phyloP scores from a whole-genome alignment of 1,140 invertebrate species.

The Zaprionus inermis region DNA sequence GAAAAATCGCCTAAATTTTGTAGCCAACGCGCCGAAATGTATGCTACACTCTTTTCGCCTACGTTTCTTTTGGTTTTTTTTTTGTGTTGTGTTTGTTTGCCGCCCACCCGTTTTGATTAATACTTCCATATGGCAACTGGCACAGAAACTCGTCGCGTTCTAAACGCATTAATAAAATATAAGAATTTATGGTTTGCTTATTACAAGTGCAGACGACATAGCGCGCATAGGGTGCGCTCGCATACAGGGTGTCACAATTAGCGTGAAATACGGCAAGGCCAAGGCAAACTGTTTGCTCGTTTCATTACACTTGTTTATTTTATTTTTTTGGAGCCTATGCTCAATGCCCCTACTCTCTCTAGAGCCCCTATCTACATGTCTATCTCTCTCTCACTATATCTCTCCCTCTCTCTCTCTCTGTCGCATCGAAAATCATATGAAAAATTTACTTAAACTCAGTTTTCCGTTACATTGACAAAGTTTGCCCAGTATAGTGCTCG shows the following conservation, averaged over 20 bases:
- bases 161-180: conserved; percentile 79
- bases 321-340: background rate
- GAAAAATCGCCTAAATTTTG: conserved; percentile 79
- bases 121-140: conserved; percentile 75
- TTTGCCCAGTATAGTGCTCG: conserved; percentile 63
- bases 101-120: conserved; percentile 58
- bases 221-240: background rate
- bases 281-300: background rate
- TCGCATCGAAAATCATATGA: conserved; percentile 49
- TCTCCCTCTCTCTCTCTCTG: background rate
- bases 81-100: background rate
- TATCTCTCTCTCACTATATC: background rate
- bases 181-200: conserved; percentile 78
- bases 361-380: background rate
- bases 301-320: background rate
- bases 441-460: conserved; percentile 81
- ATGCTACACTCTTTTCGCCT: conserved; percentile 46
- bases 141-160: conserved; percentile 62
- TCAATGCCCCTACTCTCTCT: background rate
- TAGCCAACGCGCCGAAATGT: conserved; percentile 58
- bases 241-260: conserved; percentile 43
- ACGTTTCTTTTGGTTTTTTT: conserved; percentile 20
- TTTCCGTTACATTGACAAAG: conserved; percentile 81
- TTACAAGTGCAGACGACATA: conserved; percentile 54
- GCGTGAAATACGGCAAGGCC: background rate